phyloP scores from a whole-genome alignment of 2,797 vertebrate species.

The Micrastur ruficollis region DNA sequence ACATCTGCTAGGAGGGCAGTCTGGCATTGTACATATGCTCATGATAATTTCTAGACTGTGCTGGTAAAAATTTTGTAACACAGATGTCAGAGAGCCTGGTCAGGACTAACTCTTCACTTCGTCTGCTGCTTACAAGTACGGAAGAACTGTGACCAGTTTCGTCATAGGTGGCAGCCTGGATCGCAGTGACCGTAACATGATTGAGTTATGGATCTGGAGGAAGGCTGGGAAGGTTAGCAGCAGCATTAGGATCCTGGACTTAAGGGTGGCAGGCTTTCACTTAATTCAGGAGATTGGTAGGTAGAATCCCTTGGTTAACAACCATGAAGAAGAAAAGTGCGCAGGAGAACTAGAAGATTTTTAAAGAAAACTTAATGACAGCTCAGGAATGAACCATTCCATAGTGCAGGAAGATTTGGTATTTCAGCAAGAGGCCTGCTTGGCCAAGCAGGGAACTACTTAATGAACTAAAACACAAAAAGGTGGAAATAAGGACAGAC shows the following conservation, averaged over 20 bases:
- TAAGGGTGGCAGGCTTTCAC: background rate
- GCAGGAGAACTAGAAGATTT: background rate
- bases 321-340: background rate
- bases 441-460: background rate
- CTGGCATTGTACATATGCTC: rapidly evolving
- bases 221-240: background rate
- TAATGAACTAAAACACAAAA: background rate
- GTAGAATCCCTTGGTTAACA: background rate
- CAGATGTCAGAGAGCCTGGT: background rate
- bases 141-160: background rate
- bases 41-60: background rate
- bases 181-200: background rate
- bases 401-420: background rate
- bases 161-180: background rate
- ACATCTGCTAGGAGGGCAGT: background rate
- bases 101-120: background rate
- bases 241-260: background rate
- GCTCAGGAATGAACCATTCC: background rate
- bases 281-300: background rate
- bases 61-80: background rate
- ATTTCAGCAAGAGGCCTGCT: background rate
- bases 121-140: background rate
- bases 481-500: background rate
- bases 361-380: background rate
- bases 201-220: background rate